These are phyloP conservation scores for Eulemur albifrons DNA, from an alignment of 2,797 vertebrate genomes.

Conservation along the genomic window DNA sequence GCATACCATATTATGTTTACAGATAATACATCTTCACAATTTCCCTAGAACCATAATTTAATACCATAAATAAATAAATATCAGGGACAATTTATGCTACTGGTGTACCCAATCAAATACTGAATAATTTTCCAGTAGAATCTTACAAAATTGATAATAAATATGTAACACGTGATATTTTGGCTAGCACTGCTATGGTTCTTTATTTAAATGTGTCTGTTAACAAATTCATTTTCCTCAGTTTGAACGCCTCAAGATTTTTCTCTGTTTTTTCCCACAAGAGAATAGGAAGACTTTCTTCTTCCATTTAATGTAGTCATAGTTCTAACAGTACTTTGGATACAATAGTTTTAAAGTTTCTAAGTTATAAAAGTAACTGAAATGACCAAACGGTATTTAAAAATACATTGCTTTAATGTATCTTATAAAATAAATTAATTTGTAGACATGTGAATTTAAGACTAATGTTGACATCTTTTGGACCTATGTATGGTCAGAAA, in stretches of 20 bases:
- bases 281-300: not conserved
- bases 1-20: not conserved
- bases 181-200: not conserved
- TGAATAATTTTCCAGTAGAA: not conserved
- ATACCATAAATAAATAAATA: not conserved
- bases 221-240: not conserved
- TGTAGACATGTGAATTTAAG: not conserved
- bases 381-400: not conserved
- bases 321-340: not conserved
- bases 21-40: not conserved
- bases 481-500: not conserved
- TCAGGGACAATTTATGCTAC: not conserved
- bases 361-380: slow-evolving; percentile 1
- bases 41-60: not conserved
- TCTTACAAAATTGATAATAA: not conserved
- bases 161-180: not conserved
- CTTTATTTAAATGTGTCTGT: not conserved
- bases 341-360: not conserved
- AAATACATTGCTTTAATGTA: not conserved
- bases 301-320: not conserved
- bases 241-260: not conserved
- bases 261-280: not conserved
- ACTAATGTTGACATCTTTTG: not conserved
- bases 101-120: not conserved
- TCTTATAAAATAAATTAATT: not conserved